Evolutionary conservation across 2,888 invertebrate genomes (phyloP).

Genomic region (Torymus aiolomorphi): DNA sequence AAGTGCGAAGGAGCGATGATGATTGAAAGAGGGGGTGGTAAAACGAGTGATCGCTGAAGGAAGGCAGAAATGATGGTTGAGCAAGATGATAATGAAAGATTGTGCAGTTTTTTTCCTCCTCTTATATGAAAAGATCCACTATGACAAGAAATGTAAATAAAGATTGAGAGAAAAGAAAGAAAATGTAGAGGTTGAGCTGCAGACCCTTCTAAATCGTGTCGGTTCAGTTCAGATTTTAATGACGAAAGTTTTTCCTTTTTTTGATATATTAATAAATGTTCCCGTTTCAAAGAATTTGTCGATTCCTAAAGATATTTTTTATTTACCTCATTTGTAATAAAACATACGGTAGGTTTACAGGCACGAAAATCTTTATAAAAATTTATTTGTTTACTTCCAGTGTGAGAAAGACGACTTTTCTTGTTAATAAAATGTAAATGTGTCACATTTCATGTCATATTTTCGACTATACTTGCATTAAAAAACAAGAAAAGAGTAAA

Average conservation of each 20-base stretch:
- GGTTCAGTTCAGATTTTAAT: slow-evolving; percentile 43
- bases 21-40: too few species aligned
- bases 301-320: slow-evolving; percentile 18
- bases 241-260: slow-evolving; percentile 9
- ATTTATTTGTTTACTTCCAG: slow-evolving; percentile 1
- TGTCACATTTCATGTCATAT: slow-evolving; percentile 1
- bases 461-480: too few species aligned
- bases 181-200: slow-evolving; percentile 39
- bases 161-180: slow-evolving; percentile 47
- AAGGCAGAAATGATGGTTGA: slow-evolving; percentile 2
- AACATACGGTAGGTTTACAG: neutral
- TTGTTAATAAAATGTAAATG: neutral
- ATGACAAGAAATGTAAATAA: slow-evolving; percentile 55
- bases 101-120: slow-evolving; percentile 44
- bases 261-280: neutral
- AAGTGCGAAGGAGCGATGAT: too few species aligned
- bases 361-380: neutral
- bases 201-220: slow-evolving; percentile 40
- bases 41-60: neutral
- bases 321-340: slow-evolving; percentile 10
- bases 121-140: slow-evolving; percentile 33
- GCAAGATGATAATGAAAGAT: slow-evolving; percentile 9
- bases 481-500: neutral
- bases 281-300: neutral
- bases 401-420: neutral